A percentile compares a stretch with the other conserved stretches of the same genome.
Evolutionary conservation across 2,888 invertebrate genomes (phyloP).

Genomic region (Himalopsyche tibetana): DNA sequence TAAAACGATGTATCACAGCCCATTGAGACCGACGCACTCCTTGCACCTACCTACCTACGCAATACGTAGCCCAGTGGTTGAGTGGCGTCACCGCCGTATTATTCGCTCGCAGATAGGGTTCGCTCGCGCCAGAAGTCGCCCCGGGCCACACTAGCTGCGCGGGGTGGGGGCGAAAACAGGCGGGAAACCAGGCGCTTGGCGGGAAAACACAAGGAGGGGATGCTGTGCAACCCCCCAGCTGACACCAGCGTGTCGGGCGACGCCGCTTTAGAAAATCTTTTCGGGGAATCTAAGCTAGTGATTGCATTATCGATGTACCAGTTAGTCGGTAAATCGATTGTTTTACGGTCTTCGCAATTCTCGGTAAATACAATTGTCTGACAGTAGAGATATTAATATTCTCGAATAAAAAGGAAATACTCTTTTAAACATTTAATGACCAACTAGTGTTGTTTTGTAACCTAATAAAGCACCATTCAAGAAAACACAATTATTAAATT

Average conservation of each 20-base stretch:
- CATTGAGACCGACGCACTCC: too few relatives aligned
- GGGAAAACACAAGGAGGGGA: background rate
- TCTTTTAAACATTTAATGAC: too few relatives aligned
- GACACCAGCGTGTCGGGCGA: background rate
- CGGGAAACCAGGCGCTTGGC: conserved; percentile 29
- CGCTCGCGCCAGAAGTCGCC: conserved; percentile 14
- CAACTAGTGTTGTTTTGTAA: too few relatives aligned
- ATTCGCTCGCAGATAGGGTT: conserved; percentile 9
- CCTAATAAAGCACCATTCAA: too few relatives aligned
- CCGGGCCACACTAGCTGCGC: conserved; percentile 9
- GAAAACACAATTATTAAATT: too few relatives aligned
- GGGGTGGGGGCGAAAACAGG: conserved; percentile 30
- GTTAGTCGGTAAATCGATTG: too few relatives aligned
- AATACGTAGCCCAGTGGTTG: background rate
- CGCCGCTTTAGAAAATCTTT: background rate
- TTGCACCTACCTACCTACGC: background rate
- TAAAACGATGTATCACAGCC: too few relatives aligned
- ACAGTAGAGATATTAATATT: too few relatives aligned
- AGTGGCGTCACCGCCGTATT: background rate
- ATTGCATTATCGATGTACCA: too few relatives aligned
- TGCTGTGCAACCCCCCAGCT: conserved; percentile 18
- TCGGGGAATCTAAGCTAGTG: background rate
- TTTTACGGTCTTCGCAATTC: too few relatives aligned
- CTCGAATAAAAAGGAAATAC: too few relatives aligned
- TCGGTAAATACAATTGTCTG: too few relatives aligned